Evolutionary conservation across 2,113 vertebrate species (phyloP).

Genomic region (Salminus brasiliensis): DNA sequence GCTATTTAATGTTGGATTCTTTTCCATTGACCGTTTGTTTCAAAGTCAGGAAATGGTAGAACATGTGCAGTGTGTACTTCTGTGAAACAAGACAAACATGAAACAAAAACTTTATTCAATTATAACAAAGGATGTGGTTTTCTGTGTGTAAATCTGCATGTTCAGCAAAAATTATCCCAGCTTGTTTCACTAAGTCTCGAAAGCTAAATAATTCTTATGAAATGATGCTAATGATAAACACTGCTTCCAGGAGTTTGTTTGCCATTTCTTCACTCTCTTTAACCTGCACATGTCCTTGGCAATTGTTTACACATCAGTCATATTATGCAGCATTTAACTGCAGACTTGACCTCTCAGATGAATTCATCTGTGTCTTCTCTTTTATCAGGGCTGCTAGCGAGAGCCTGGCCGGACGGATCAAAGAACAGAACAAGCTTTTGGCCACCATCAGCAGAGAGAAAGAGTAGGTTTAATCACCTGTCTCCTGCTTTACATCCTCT

Average conservation of each 20-base stretch:
- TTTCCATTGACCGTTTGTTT: too few species aligned
- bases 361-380: not conserved
- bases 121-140: too few species aligned
- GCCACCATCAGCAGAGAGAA: constrained; percentile 64
- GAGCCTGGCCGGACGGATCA: constrained; percentile 62
- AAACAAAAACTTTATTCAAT: too few species aligned
- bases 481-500: constrained; percentile 6
- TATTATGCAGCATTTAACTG: not conserved
- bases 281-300: not conserved
- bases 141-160: too few species aligned
- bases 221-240: not conserved
- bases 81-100: too few species aligned
- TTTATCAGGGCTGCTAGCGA: constrained; percentile 57
- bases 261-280: constrained; percentile 7
- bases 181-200: too few species aligned
- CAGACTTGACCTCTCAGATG: not conserved
- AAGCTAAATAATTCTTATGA: too few species aligned
- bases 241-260: not conserved
- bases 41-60: too few species aligned
- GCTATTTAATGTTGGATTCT: too few species aligned
- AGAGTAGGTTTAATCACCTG: constrained; percentile 59
- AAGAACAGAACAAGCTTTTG: constrained; percentile 64
- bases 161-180: too few species aligned
- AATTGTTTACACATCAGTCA: not conserved
- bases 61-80: too few species aligned